Conservation (phyloP, 2,888 invertebrate genomes). For the Polydrusus cervinus region DNA sequence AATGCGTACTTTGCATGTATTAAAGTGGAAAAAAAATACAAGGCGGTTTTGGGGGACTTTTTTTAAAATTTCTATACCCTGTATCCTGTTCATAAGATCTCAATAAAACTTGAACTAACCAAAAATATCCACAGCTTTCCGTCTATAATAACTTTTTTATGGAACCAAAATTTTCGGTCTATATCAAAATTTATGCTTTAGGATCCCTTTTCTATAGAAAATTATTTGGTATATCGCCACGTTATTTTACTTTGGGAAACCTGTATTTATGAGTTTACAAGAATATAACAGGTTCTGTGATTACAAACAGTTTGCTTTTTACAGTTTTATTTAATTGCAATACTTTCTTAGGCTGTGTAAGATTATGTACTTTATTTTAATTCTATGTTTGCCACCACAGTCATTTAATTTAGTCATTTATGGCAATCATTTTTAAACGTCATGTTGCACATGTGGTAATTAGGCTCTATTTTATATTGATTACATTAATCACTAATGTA, state of each 20-base stretch:
- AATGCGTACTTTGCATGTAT: too few species aligned
- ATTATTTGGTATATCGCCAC: too few species aligned
- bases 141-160: neutral
- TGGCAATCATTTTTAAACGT: slow-evolving; percentile 68
- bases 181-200: neutral
- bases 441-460: slow-evolving; percentile 75
- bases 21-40: too few species aligned
- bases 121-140: neutral
- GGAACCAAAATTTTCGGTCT: neutral
- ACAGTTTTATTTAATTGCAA: slow-evolving; percentile 47
- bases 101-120: too few species aligned
- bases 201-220: too few species aligned
- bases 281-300: slow-evolving; percentile 8
- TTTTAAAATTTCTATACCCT: too few species aligned
- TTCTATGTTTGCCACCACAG: slow-evolving; percentile 53
- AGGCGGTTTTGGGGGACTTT: too few species aligned
- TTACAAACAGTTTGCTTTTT: slow-evolving; percentile 12
- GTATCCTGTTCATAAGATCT: too few species aligned
- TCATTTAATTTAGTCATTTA: slow-evolving; percentile 63
- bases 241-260: too few species aligned
- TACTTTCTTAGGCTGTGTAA: slow-evolving; percentile 64
- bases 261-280: neutral
- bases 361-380: slow-evolving; percentile 43
- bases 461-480: slow-evolving; percentile 72
- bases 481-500: slow-evolving; percentile 75